A percentile compares a stretch with the other conserved stretches of the same genome.
These are phyloP conservation scores for Flexamia atlantica DNA, from an alignment of 2,888 invertebrate genomes.

Conservation along the genomic window DNA sequence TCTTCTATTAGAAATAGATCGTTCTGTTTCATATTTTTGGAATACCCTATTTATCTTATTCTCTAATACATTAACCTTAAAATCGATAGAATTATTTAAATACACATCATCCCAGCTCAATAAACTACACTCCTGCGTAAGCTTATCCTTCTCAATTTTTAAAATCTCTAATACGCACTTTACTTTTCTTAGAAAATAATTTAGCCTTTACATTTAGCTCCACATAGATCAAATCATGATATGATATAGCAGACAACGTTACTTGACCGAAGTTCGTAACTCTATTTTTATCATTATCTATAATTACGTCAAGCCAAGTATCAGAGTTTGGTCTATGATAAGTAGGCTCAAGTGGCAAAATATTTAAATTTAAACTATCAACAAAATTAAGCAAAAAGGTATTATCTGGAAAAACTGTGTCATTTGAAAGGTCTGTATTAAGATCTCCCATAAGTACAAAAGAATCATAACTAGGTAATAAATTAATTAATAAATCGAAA, in stretches of 20 bases:
- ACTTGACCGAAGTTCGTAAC: neutral
- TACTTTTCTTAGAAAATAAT: neutral
- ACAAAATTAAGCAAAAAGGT: neutral
- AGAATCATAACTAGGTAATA: neutral
- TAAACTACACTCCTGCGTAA: neutral
- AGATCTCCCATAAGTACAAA: neutral
- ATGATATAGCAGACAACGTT: neutral
- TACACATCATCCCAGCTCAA: neutral
- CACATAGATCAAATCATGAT: neutral
- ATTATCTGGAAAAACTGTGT: neutral
- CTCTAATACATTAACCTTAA: neutral
- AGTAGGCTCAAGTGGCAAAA: neutral
- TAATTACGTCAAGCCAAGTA: neutral
- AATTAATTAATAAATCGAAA: neutral
- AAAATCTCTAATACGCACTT: neutral
- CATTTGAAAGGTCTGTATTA: neutral
- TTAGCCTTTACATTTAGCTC: neutral
- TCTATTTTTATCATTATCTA: neutral
- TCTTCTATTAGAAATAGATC: neutral
- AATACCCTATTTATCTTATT: neutral
- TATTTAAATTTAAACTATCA: neutral
- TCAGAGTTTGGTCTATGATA: neutral
- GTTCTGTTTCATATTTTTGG: neutral
- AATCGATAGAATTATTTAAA: neutral
- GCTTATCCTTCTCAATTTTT: neutral